These are phyloP conservation scores for Ptychodera flava DNA, from an alignment of 35 echinoderm and acorn worm genomes.

Conservation along the genomic window DNA sequence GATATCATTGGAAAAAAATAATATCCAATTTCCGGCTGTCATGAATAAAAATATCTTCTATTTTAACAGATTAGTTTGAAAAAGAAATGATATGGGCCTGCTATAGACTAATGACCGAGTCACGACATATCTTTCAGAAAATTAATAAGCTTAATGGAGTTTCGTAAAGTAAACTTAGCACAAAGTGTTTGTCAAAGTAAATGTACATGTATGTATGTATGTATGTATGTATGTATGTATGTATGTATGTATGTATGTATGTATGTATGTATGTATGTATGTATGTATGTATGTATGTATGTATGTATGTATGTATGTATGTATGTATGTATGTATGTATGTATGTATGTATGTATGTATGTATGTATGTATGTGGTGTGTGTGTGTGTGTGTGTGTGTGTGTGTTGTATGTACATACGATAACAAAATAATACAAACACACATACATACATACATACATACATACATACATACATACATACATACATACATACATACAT, in stretches of 20 bases:
- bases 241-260: constrained; percentile 2
- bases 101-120: no score
- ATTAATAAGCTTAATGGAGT: no score
- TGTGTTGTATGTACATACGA: neutral
- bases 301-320: neutral
- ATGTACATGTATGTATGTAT: neutral
- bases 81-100: no score
- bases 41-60: no score
- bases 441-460: neutral
- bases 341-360: constrained; percentile 2
- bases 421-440: neutral
- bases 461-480: neutral
- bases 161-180: no score
- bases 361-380: no score
- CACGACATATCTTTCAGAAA: no score
- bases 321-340: neutral
- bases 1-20: no score
- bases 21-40: no score
- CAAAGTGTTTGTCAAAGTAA: no score
- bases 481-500: constrained; percentile 2
- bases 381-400: no score
- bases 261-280: neutral
- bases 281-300: neutral
- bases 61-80: no score
- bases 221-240: neutral